Base-by-base conservation (phyloP, 1,140 invertebrate genomes). In the Euura saliciscinereae region DNA sequence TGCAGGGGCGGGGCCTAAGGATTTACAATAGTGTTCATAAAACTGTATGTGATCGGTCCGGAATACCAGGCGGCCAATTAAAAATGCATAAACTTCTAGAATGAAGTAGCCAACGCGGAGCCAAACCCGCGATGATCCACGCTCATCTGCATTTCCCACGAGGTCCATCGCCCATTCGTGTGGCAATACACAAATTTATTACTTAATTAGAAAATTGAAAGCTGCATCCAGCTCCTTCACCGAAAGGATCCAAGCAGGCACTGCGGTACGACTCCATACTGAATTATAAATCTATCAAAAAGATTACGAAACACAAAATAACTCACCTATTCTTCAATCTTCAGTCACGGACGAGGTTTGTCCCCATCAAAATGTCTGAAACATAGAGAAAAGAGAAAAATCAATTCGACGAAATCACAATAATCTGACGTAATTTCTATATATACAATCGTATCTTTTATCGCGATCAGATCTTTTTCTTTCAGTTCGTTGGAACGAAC, bases 141-240 rank as follows among this genome's bases (percentile, higher is more conserved):
- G 13, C 13, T 59, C 51, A 6, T 59, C 51, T 59, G 51, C 51
- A 59, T 59, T 59, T 59, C 51, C 51, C 51, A 59, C 51, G 51
- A 59, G 51, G 51, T 59, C 51, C 51, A 59, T 8, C 51, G 51
- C 13, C 8, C 51, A 59, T 59, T n/a, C 51, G 3, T 59, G 51
- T 59, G 51, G 51, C 51, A 59, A 59, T 59, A 59, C 13, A 59
- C 10, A 59, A 59, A 59, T 59, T 59, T 59, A 59, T 59, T 59
- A 59, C 51, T 59, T 59, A 2, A 59, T 59, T 59, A 59, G 13
- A n/a, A n/a, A 59, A 59, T 59, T 59, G 51, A 59, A 59, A 59
- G 51, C 28, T 28, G 28, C 28, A 28, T 28, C 28, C 0, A 28
- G 28, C 28, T 28, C 28, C 28, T 28, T 28, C 28, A 28, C 28